phyloP scores from a whole-genome alignment of 2,888 invertebrate genomes.

The Biston betularia region DNA sequence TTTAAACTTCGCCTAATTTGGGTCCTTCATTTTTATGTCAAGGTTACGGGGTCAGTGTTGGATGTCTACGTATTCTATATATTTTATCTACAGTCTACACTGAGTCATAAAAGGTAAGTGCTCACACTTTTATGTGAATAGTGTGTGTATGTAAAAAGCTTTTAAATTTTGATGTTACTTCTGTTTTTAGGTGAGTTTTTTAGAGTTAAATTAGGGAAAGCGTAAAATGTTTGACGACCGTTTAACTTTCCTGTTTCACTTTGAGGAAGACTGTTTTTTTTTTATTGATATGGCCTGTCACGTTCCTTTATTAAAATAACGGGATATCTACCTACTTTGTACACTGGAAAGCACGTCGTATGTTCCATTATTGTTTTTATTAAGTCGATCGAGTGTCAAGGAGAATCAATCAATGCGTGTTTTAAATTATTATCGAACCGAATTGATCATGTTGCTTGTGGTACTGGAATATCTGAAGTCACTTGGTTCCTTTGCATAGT shows the following conservation, averaged over 20 bases:
- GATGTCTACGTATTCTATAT: slow-evolving; percentile 34
- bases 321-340: not conserved
- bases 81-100: slow-evolving; percentile 44
- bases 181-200: slow-evolving; percentile 28
- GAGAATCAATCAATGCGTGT: slow-evolving; percentile 40
- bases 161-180: slow-evolving; percentile 35
- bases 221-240: slow-evolving; percentile 31
- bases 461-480: slow-evolving; percentile 14
- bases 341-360: not conserved
- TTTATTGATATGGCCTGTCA: slow-evolving; percentile 25
- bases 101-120: slow-evolving; percentile 46
- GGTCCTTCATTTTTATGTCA: slow-evolving; percentile 43
- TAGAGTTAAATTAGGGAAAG: slow-evolving; percentile 30
- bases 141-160: slow-evolving; percentile 39
- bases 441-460: slow-evolving; percentile 34
- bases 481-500: not conserved
- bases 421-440: slow-evolving; percentile 30
- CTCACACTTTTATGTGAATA: slow-evolving; percentile 37
- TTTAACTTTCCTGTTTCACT: slow-evolving; percentile 26
- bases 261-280: not conserved
- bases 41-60: slow-evolving; percentile 43
- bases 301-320: slow-evolving; percentile 6
- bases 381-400: slow-evolving; percentile 48
- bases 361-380: slow-evolving; percentile 3
- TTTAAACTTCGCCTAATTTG: slow-evolving; percentile 38